Conservation (phyloP, 2,797 vertebrate genomes). For the Macrochelys suwanniensis region DNA sequence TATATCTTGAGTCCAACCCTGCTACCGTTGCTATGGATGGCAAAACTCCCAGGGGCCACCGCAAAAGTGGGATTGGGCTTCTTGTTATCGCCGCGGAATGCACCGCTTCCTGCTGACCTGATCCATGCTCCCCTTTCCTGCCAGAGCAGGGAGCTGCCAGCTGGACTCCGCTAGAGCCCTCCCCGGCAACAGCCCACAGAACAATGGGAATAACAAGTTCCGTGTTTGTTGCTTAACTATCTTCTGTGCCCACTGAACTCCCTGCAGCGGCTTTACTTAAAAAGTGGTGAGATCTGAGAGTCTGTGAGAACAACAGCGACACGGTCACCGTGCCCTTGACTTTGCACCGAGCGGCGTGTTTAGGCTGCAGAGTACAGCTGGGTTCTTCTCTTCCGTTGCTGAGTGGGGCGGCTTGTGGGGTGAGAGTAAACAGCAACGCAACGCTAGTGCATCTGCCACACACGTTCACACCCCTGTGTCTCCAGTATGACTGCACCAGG, state of each 20-base stretch:
- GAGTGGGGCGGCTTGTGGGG: rapidly evolving
- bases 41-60: not conserved
- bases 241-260: not conserved
- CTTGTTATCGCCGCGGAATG: not conserved
- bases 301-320: not conserved
- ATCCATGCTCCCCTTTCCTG: not conserved
- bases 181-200: not conserved
- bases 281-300: rapidly evolving
- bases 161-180: not conserved
- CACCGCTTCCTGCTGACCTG: not conserved
- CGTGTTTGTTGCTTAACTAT: not conserved
- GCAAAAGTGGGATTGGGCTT: not conserved
- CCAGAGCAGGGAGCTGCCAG: not conserved
- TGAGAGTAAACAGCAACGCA: rapidly evolving
- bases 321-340: not conserved
- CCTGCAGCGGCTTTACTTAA: rapidly evolving
- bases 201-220: not conserved
- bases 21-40: not conserved
- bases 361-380: not conserved
- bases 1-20: not conserved
- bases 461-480: not conserved
- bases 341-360: not conserved
- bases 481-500: not conserved
- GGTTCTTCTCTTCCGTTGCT: rapidly evolving
- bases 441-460: not conserved